phyloP scores from a whole-genome alignment of 2,888 invertebrate genomes.

The Nemotelus pantherinus region DNA sequence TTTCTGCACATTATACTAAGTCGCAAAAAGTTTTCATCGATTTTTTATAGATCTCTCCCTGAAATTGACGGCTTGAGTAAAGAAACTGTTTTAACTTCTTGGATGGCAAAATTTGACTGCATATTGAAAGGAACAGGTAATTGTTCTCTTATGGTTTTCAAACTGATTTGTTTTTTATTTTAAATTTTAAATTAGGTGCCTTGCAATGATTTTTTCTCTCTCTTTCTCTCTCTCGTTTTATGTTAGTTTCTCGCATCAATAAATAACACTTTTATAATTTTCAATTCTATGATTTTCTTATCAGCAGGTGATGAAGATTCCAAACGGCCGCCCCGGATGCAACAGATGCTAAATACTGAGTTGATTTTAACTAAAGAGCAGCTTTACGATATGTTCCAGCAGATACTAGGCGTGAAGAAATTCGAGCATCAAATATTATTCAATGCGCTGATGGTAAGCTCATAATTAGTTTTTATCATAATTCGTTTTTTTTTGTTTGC shows the following conservation, averaged over 20 bases:
- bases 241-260: too few species aligned
- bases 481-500: not conserved
- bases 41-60: slow-evolving; percentile 81
- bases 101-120: slow-evolving; percentile 99
- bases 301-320: slow-evolving; percentile 83
- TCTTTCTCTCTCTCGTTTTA: too few species aligned
- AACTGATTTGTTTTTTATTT: too few species aligned
- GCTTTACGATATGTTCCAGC: slow-evolving; percentile 99
- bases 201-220: too few species aligned
- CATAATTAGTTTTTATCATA: not conserved
- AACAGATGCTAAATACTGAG: slow-evolving; percentile 91
- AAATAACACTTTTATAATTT: not conserved
- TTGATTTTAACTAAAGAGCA: slow-evolving; percentile 98
- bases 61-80: slow-evolving; percentile 99
- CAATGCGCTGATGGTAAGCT: slow-evolving; percentile 91
- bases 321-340: slow-evolving; percentile 86
- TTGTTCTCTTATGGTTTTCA: too few species aligned
- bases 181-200: too few species aligned
- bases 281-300: slow-evolving; percentile 13
- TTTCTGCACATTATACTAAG: too few species aligned
- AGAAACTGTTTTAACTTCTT: slow-evolving; percentile 97
- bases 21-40: not conserved
- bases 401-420: slow-evolving; percentile 97
- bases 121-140: slow-evolving; percentile 87
- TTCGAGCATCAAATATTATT: slow-evolving; percentile 99